These are phyloP conservation scores for Pollachius pollachius DNA, from an alignment of 2,113 vertebrate species.

Conservation along the genomic window DNA sequence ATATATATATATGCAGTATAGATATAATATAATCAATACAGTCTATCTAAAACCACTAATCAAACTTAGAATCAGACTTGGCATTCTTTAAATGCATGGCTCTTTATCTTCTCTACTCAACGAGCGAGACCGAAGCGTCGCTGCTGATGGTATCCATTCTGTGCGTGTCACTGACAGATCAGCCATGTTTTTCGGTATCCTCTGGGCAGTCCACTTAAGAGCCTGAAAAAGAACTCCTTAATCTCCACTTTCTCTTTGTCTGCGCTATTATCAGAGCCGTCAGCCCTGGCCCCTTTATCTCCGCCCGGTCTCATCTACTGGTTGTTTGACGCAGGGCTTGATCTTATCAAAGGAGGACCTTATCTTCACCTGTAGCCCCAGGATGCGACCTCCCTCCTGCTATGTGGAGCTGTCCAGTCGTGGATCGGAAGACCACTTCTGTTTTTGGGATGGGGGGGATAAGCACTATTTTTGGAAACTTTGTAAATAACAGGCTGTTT, in stretches of 20 bases:
- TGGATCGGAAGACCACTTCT: constrained; percentile 28
- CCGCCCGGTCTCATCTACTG: constrained; percentile 62
- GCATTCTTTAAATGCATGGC: constrained; percentile 41
- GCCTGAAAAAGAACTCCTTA: constrained; percentile 66
- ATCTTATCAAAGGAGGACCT: constrained; percentile 62
- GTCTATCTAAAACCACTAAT: no score
- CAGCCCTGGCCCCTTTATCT: constrained; percentile 64
- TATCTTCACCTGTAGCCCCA: constrained; percentile 58
- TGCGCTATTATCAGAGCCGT: constrained; percentile 65
- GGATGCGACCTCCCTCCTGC: constrained; percentile 52
- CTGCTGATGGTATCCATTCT: constrained; percentile 58
- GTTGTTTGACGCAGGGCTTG: constrained; percentile 59
- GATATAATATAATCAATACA: no score
- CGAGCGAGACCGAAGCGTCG: constrained; percentile 26
- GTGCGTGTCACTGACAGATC: constrained; percentile 57
- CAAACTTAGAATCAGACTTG: constrained; percentile 1
- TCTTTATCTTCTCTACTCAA: constrained; percentile 37
- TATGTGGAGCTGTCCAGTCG: constrained; percentile 17
- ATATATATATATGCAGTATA: no score
- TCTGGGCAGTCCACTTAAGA: constrained; percentile 67
- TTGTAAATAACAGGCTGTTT: neutral
- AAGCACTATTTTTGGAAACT: constrained; percentile 17
- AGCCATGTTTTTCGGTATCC: constrained; percentile 61
- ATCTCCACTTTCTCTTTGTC: constrained; percentile 75
- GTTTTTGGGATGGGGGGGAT: constrained; percentile 16